Evolutionary conservation across 1,140 invertebrate species (phyloP).

Genomic region (Cotesia typhae): DNA sequence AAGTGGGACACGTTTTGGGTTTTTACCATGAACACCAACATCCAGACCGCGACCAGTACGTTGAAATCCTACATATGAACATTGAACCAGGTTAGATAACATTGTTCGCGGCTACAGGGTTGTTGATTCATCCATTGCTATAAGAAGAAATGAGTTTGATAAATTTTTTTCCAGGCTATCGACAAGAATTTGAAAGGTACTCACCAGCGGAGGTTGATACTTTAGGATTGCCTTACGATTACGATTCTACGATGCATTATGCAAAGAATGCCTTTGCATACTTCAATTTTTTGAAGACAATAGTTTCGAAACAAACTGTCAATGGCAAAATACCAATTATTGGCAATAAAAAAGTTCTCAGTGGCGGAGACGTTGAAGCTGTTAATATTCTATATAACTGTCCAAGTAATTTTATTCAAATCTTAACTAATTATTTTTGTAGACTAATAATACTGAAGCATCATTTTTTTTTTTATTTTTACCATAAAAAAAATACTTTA

Average conservation of each 20-base stretch:
- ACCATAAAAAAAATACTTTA: too few relatives aligned
- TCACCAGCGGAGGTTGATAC: slow-evolving; percentile 96
- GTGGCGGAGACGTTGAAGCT: slow-evolving; percentile 94
- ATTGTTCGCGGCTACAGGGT: slow-evolving; percentile 84
- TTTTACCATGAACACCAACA: slow-evolving; percentile 99
- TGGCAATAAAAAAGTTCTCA: slow-evolving; percentile 90
- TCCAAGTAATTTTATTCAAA: slow-evolving; percentile 75
- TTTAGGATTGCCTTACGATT: slow-evolving; percentile 94
- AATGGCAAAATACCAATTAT: slow-evolving; percentile 88
- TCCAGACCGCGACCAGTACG: slow-evolving; percentile 93
- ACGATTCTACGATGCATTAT: slow-evolving; percentile 99
- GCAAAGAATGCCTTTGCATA: slow-evolving; percentile 97
- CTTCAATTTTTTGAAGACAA: slow-evolving; percentile 94
- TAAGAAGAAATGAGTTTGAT: too few relatives aligned
- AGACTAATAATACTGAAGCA: too few relatives aligned
- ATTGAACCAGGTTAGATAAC: slow-evolving; percentile 90
- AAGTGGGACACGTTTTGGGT: slow-evolving; percentile 97
- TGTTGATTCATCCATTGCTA: neutral
- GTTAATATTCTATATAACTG: slow-evolving; percentile 97
- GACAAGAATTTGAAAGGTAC: too few relatives aligned
- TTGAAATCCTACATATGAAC: slow-evolving; percentile 92
- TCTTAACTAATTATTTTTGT: neutral
- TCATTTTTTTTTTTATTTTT: too few relatives aligned
- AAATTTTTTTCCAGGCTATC: too few relatives aligned
- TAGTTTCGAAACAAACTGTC: slow-evolving; percentile 84